Conservation (phyloP, 2,113 vertebrate genomes). For the Neogobius melanostomus region DNA sequence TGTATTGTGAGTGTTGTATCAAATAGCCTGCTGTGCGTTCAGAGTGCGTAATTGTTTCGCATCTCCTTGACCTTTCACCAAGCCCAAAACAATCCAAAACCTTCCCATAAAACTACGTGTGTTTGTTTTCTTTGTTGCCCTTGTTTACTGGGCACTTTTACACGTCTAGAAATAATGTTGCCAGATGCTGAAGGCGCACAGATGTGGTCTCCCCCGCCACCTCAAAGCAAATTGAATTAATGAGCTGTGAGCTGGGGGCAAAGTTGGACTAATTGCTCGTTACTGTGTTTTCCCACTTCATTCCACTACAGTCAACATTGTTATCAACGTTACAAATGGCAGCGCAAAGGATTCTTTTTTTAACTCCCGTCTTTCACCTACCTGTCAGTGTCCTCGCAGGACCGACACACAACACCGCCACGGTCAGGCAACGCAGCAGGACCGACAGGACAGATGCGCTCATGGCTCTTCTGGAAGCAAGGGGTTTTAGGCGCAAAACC, state of each 20-base stretch:
- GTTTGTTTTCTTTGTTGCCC: conserved; percentile 20
- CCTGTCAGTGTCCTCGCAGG: conserved; percentile 52
- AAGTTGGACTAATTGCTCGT: conserved; percentile 49
- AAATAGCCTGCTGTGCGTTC: no score
- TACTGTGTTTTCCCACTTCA: conserved; percentile 20
- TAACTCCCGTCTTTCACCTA: conserved; percentile 23
- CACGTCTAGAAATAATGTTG: conserved; percentile 1
- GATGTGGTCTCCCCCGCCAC: conserved; percentile 44
- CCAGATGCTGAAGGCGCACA: conserved; percentile 57
- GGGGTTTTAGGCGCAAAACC: background rate
- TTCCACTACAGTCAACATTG: conserved; percentile 4
- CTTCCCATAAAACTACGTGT: background rate
- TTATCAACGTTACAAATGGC: background rate
- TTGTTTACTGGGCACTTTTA: conserved; percentile 7
- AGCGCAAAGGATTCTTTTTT: no score
- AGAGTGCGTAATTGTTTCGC: background rate
- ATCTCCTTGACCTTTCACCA: background rate
- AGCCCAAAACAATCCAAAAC: background rate
- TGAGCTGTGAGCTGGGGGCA: conserved; percentile 20
- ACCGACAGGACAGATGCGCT: background rate
- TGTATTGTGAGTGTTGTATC: no score
- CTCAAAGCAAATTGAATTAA: conserved; percentile 49
- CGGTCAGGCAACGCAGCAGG: conserved; percentile 8
- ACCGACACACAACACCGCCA: conserved; percentile 9
- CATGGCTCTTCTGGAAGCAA: conserved; percentile 22